These are phyloP conservation scores for Apeltes quadracus DNA, from an alignment of 2,113 vertebrate genomes.

Conservation along the genomic window DNA sequence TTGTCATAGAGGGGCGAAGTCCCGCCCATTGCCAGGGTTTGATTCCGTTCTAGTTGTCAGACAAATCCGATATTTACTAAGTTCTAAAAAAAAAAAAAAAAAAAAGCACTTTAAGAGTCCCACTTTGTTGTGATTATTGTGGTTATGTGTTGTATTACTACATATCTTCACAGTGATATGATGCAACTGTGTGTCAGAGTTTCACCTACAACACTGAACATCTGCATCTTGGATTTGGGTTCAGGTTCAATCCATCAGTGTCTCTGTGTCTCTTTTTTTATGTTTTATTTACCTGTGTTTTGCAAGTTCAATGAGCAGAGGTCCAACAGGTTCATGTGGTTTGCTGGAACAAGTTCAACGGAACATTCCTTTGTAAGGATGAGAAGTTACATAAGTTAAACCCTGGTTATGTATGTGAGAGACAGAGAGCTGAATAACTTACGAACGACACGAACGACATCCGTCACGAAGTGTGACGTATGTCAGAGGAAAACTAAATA, in stretches of 20 bases:
- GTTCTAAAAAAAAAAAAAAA: not conserved
- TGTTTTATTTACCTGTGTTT: not conserved
- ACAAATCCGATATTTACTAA: not conserved
- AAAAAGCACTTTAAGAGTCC: not conserved
- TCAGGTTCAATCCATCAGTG: not conserved
- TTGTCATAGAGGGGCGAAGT: too few species aligned
- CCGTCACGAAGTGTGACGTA: too few species aligned
- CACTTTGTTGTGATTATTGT: not conserved
- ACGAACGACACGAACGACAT: too few species aligned
- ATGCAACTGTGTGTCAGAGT: not conserved
- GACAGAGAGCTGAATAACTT: too few species aligned
- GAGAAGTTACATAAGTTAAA: not conserved
- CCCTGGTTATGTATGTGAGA: not conserved
- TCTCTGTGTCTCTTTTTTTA: constrained; percentile 5
- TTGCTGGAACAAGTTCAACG: not conserved
- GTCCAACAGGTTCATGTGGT: not conserved
- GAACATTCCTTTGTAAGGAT: not conserved
- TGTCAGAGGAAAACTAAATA: too few species aligned
- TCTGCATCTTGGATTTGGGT: not conserved
- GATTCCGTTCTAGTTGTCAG: not conserved
- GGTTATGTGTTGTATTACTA: not conserved
- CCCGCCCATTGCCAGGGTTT: not conserved
- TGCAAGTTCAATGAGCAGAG: not conserved
- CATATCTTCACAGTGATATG: not conserved
- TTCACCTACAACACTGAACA: constrained; percentile 13